phyloP scores from a whole-genome alignment of 2,113 vertebrate genomes.

The Nesoenas mayeri region DNA sequence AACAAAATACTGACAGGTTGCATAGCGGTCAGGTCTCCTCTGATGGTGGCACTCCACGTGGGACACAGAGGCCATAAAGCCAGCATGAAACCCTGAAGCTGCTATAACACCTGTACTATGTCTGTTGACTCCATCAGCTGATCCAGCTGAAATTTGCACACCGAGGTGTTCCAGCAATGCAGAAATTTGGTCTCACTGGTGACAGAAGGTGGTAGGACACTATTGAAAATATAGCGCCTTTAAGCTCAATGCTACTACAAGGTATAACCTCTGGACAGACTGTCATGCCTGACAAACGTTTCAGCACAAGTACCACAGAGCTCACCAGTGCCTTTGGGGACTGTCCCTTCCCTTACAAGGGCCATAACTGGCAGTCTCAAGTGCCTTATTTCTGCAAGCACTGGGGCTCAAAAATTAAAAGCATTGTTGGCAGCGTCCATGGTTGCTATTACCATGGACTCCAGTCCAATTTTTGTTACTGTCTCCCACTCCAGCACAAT shows the following conservation, averaged over 20 bases:
- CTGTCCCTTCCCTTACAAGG: not conserved
- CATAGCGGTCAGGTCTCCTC: not conserved
- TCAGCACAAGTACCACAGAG: not conserved
- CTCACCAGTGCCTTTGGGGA: not conserved
- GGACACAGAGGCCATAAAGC: not conserved
- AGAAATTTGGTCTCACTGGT: not conserved
- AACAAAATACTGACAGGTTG: not conserved
- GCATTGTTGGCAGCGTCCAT: not conserved
- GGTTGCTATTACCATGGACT: not conserved
- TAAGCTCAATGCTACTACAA: not conserved
- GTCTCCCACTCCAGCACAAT: slow-evolving; percentile 39
- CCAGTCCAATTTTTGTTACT: slow-evolving; percentile 43
- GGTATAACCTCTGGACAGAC: not conserved
- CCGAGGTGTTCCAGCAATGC: not conserved
- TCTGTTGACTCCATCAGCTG: not conserved
- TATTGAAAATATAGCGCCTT: not conserved
- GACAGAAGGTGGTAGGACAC: not conserved
- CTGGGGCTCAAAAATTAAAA: not conserved
- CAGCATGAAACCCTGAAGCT: not conserved
- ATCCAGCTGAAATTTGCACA: not conserved
- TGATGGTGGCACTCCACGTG: not conserved
- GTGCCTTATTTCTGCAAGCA: not conserved
- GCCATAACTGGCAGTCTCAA: not conserved
- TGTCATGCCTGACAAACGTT: rapidly evolving
- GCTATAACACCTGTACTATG: not conserved